phyloP scores from a whole-genome alignment of 2,113 vertebrate genomes.

The Neoarius graeffei region DNA sequence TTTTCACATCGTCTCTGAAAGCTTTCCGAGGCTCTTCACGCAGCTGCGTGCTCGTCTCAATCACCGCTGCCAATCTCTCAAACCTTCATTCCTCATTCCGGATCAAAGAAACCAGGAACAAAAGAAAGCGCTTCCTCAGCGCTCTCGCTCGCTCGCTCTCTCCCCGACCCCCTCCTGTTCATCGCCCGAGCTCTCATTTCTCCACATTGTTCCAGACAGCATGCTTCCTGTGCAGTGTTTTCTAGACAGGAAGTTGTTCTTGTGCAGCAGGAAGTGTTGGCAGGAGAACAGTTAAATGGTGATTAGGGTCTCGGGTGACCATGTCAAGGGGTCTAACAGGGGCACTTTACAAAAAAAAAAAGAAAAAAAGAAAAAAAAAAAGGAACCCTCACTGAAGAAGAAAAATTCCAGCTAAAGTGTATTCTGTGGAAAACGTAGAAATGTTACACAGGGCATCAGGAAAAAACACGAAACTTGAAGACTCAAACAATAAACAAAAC shows the following conservation, averaged over 20 bases:
- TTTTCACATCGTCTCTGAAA: neutral
- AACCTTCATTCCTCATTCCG: constrained; percentile 21
- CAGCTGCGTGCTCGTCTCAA: constrained; percentile 5
- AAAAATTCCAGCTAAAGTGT: neutral
- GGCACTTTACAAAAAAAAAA: neutral
- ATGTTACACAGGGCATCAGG: no score
- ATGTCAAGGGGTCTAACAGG: neutral
- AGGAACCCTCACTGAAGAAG: no score
- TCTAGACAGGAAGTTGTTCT: constrained; percentile 56
- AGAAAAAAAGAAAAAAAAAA: no score
- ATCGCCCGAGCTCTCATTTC: constrained; percentile 19
- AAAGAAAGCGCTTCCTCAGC: constrained; percentile 29
- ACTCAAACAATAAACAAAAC: neutral
- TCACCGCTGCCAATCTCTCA: neutral
- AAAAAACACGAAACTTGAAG: no score
- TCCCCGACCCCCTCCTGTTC: neutral
- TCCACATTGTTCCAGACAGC: constrained; percentile 51
- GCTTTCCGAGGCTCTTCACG: neutral
- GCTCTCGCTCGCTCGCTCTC: neutral
- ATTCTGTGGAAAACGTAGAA: neutral
- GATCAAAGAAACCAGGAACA: constrained; percentile 3
- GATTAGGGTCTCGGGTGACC: constrained; percentile 2
- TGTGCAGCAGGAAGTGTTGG: constrained; percentile 34
- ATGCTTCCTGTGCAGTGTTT: constrained; percentile 52
- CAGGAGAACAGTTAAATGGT: constrained; percentile 30